A percentile compares a stretch with the other conserved stretches of the same genome.
Conservation (phyloP, 2,888 invertebrate species). For the Rhimphoctona megacephalus region DNA sequence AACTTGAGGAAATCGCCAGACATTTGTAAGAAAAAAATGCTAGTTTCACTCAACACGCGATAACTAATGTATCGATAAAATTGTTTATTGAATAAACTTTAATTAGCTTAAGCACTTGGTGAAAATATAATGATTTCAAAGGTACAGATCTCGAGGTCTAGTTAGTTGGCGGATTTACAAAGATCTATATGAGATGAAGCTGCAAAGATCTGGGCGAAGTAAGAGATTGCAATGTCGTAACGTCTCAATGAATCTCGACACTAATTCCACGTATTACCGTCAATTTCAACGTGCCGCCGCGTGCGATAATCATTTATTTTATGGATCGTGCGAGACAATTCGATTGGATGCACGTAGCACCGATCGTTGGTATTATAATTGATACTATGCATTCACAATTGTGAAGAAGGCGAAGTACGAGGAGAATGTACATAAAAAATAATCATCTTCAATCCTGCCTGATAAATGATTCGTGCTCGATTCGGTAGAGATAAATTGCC, state of each 20-base stretch:
- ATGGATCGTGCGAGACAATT: constrained; percentile 53
- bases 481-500: background rate
- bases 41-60: background rate
- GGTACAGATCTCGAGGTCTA: background rate
- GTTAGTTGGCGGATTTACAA: background rate
- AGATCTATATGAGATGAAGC: constrained; percentile 22
- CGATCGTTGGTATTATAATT: constrained; percentile 41
- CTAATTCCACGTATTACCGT: constrained; percentile 50
- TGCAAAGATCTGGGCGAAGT: constrained; percentile 21
- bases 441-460: constrained; percentile 40
- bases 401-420: constrained; percentile 8
- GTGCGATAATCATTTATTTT: constrained; percentile 57
- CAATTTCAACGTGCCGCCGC: constrained; percentile 38
- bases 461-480: background rate
- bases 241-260: constrained; percentile 46
- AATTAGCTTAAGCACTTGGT: background rate
- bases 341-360: constrained; percentile 47
- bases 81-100: background rate
- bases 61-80: background rate
- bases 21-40: background rate
- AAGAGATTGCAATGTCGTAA: constrained; percentile 51
- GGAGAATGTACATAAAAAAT: constrained; percentile 33
- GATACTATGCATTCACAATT: constrained; percentile 36
- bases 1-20: too few relatives aligned
- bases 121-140: background rate